Evolutionary conservation across 2,797 vertebrate genomes (phyloP).

Genomic region (Lepilemur ruficaudatus): DNA sequence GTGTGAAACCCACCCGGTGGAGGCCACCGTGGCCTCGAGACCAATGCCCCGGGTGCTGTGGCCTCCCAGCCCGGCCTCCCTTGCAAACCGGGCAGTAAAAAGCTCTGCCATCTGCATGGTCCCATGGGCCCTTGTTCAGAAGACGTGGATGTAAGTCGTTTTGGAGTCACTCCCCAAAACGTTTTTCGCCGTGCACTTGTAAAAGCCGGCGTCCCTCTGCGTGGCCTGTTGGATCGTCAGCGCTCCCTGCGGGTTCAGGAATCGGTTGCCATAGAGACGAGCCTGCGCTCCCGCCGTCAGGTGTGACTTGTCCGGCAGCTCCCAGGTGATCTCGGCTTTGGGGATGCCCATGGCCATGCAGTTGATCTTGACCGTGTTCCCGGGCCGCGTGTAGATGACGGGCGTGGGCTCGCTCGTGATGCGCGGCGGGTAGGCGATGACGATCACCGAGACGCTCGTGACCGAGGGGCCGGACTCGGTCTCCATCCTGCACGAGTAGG

Average conservation of each 20-base stretch:
- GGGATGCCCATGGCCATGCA: constrained; percentile 91
- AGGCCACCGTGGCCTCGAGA: rapidly evolving
- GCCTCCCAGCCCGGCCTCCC: not conserved
- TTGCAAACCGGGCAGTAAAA: constrained; percentile 75
- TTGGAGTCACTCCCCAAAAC: constrained; percentile 91
- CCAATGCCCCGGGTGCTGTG: rapidly evolving
- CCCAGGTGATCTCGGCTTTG: constrained; percentile 91
- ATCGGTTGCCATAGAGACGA: constrained; percentile 92
- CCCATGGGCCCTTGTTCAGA: constrained; percentile 81
- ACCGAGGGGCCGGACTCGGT: constrained; percentile 88
- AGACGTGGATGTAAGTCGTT: constrained; percentile 92
- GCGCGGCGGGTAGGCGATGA: constrained; percentile 91
- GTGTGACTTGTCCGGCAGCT: constrained; percentile 90
- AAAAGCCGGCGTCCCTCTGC: constrained; percentile 89
- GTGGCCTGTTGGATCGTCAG: constrained; percentile 92
- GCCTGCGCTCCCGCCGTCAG: constrained; percentile 88
- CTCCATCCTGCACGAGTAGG: constrained; percentile 88
- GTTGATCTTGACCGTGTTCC: constrained; percentile 90
- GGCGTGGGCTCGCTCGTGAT: constrained; percentile 91
- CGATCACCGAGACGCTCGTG: constrained; percentile 86
- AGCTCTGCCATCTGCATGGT: constrained; percentile 64
- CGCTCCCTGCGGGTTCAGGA: constrained; percentile 93
- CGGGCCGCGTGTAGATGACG: constrained; percentile 88
- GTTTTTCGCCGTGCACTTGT: constrained; percentile 94
- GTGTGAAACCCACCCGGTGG: not conserved